Evolutionary conservation across 2,888 invertebrate species (phyloP), one percentile per base, ranked within the genome.

Genomic region (Acleris cristana): DNA sequence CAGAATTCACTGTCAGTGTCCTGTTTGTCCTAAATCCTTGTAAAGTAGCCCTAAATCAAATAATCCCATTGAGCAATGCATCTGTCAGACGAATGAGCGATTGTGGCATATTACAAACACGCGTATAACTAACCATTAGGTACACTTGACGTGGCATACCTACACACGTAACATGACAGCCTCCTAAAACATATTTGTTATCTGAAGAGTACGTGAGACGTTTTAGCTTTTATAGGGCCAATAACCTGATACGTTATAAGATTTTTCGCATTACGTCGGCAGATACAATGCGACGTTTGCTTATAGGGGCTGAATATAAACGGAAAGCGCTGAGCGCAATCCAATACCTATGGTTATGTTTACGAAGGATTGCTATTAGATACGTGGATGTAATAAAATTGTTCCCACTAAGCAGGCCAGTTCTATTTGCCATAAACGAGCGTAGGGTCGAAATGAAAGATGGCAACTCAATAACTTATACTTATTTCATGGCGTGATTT

Each of bases 1-100:
- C 72, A 70, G 73, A 73, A 74, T 79, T 70, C 71, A 79, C 75
- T 80, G 81, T 82, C 81, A 79, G 76, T 78, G 76, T 74, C 78
- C 72, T 75, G 71, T 77, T 79, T 74, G 76, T 76, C 79, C 74
- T 80, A 81, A 85, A 85, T 84, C 83, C 79, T 74, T 67, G 65
- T 69, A 70, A 79, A 77, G 74, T 73, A 75, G 77, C 78, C 72
- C 77, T 81, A 79, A 77, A 73, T 71, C 74, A 72, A 76, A 80
- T 77, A 73, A 72, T 72, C 72, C 74, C 72, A 71, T 40, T 40
- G 40, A 40, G 40, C 40, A 70, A 73, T 73, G 69, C 69, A 70
- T 65, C 70, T 70, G 69, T 55, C 64, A 64, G 26, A 52, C n/a
- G 45, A 34, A 26, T 56, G 53, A 18, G 62, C 58, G 54, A 67